Evolutionary conservation across 2,113 vertebrate species (phyloP).

Genomic region (Natator depressus): DNA sequence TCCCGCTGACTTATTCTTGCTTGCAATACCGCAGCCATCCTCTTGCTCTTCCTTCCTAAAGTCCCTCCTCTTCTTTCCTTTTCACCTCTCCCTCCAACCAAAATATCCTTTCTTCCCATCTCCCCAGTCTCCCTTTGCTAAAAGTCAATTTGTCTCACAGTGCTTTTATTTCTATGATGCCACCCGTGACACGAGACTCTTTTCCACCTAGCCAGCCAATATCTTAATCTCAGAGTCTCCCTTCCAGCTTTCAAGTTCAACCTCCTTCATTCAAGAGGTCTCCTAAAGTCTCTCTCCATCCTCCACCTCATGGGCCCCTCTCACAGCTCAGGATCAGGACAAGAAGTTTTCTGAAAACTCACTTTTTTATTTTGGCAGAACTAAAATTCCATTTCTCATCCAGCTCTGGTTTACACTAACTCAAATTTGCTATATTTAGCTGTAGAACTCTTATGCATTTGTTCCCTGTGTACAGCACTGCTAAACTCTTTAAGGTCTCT

Average conservation of each 20-base stretch:
- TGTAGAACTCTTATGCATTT: neutral
- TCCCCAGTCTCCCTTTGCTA: constrained; percentile 41
- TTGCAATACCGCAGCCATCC: constrained; percentile 47
- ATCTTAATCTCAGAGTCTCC: neutral
- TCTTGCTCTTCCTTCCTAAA: neutral
- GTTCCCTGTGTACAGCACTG: neutral
- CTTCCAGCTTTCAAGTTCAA: neutral
- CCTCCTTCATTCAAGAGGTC: neutral
- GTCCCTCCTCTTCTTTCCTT: constrained; percentile 41
- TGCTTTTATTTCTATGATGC: constrained; percentile 18
- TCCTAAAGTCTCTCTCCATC: neutral
- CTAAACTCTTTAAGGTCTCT: neutral
- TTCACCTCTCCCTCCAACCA: constrained; percentile 31
- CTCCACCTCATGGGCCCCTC: neutral
- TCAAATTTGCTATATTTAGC: neutral
- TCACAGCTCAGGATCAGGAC: neutral
- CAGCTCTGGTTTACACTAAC: neutral
- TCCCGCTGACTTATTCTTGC: constrained; percentile 22
- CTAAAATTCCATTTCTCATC: neutral
- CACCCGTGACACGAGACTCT: neutral
- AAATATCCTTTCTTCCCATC: constrained; percentile 64
- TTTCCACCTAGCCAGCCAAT: neutral
- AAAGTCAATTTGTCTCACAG: constrained; percentile 15
- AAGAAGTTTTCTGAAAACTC: neutral
- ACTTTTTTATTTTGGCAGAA: no score